Evolutionary conservation across 2,888 invertebrate genomes (phyloP).

Genomic region (Leptinotarsa tumamoca): DNA sequence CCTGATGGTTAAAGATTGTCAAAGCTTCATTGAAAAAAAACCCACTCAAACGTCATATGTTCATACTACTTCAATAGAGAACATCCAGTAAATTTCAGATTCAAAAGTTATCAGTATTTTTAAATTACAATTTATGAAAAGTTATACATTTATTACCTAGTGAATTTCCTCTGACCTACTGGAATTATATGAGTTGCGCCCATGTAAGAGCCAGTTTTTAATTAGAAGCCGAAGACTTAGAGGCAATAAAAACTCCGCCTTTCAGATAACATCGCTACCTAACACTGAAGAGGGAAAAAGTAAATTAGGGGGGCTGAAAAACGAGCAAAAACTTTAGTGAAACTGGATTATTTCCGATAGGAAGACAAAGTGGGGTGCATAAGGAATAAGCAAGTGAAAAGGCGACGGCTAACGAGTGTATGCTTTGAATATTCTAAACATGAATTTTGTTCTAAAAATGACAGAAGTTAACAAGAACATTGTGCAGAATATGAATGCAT

Average conservation of each 20-base stretch:
- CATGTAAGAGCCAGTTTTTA: slow-evolving; percentile 55
- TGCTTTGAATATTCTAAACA: slow-evolving; percentile 51
- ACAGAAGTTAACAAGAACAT: slow-evolving; percentile 19
- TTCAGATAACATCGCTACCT: slow-evolving; percentile 55
- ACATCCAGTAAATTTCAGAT: too few relatives aligned
- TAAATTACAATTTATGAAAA: too few relatives aligned
- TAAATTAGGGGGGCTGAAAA: slow-evolving; percentile 60
- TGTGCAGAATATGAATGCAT: slow-evolving; percentile 13
- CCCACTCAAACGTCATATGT: too few relatives aligned
- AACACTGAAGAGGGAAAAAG: slow-evolving; percentile 55
- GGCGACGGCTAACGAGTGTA: slow-evolving; percentile 28
- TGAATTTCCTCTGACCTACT: slow-evolving; percentile 3
- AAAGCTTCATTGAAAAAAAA: too few relatives aligned
- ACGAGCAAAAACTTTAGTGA: slow-evolving; percentile 57
- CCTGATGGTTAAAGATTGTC: too few relatives aligned
- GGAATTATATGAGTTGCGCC: background rate
- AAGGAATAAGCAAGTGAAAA: slow-evolving; percentile 56
- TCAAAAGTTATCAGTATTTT: too few relatives aligned
- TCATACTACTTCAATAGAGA: too few relatives aligned
- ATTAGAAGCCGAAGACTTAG: slow-evolving; percentile 57
- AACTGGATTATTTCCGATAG: slow-evolving; percentile 59
- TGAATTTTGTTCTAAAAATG: slow-evolving; percentile 50
- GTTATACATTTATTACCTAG: too few relatives aligned
- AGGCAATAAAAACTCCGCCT: slow-evolving; percentile 57
- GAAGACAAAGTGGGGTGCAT: slow-evolving; percentile 59